Percentiles rank a stretch among this genome's conserved stretches.
Evolutionary conservation across 2,797 vertebrate species (phyloP).

Genomic region (Takifugu rubripes): DNA sequence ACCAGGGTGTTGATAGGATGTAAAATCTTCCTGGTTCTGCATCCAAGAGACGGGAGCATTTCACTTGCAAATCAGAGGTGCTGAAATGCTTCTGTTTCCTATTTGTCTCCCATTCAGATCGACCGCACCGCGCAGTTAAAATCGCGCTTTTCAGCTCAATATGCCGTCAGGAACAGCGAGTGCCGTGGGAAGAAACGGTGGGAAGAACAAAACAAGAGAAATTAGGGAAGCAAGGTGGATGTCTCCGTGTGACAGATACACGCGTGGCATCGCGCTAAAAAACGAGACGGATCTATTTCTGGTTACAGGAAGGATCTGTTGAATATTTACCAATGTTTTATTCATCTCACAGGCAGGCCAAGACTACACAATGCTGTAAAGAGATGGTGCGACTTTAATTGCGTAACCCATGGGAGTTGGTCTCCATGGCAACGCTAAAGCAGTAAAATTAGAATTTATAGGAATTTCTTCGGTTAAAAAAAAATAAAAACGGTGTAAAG

Average conservation of each 20-base stretch:
- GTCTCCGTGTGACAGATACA: slow-evolving; percentile 19
- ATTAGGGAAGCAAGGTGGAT: slow-evolving; percentile 18
- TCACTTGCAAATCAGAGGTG: slow-evolving; percentile 25
- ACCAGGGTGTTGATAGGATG: slow-evolving; percentile 51
- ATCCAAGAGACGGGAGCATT: slow-evolving; percentile 28
- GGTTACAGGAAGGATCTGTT: slow-evolving; percentile 44
- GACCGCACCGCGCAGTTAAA: slow-evolving; percentile 5
- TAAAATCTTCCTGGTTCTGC: slow-evolving; percentile 51
- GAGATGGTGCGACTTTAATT: slow-evolving; percentile 72
- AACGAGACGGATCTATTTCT: slow-evolving; percentile 33
- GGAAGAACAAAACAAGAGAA: slow-evolving; percentile 17
- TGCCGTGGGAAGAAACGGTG: slow-evolving; percentile 6
- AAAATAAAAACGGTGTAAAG: neutral
- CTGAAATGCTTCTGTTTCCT: slow-evolving; percentile 4
- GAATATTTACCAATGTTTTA: slow-evolving; percentile 70
- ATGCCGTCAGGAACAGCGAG: slow-evolving; percentile 21
- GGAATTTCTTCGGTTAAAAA: slow-evolving; percentile 48
- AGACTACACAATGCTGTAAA: slow-evolving; percentile 69
- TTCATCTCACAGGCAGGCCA: slow-evolving; percentile 61
- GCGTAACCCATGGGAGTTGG: slow-evolving; percentile 65
- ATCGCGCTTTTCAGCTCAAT: slow-evolving; percentile 26
- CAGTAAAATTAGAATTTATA: slow-evolving; percentile 54
- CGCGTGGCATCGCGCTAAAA: slow-evolving; percentile 10
- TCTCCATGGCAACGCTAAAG: slow-evolving; percentile 69
- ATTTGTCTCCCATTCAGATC: slow-evolving; percentile 6